Conservation (phyloP, 2,797 vertebrate species). For the Yasuhikotakia modesta region DNA sequence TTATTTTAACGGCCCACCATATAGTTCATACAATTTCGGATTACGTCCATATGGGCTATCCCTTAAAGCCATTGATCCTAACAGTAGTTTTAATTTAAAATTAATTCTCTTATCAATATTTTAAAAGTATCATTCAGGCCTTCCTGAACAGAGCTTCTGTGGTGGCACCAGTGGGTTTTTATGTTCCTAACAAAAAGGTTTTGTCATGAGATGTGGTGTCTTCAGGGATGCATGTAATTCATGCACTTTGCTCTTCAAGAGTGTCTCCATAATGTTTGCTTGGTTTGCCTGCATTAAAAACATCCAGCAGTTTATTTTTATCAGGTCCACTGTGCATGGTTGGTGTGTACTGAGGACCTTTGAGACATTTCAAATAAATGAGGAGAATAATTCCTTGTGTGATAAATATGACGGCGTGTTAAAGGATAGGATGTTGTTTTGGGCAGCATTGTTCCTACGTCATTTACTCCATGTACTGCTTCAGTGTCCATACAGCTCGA, state of each 20-base stretch:
- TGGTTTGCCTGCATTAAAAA: not conserved
- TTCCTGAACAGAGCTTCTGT: not conserved
- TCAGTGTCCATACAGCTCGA: conserved; percentile 4
- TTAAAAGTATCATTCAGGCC: conserved; percentile 22
- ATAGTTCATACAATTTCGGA: not conserved
- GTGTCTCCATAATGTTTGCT: conserved; percentile 24
- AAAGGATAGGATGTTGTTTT: conserved; percentile 42
- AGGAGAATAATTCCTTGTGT: not conserved
- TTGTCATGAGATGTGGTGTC: not conserved
- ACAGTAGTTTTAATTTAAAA: not conserved
- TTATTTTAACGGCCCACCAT: not conserved
- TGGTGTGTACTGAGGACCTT: conserved; percentile 11
- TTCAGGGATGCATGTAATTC: conserved; percentile 19
- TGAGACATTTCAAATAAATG: not conserved
- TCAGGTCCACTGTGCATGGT: conserved; percentile 7
- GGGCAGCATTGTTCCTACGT: conserved; percentile 34
- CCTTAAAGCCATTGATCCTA: not conserved
- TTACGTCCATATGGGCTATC: not conserved
- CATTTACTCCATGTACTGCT: conserved; percentile 37
- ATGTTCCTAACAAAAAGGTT: not conserved
- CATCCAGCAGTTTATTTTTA: conserved; percentile 16
- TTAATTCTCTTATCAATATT: not conserved
- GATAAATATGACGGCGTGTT: conserved; percentile 40
- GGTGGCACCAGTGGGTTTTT: not conserved
- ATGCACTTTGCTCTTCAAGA: conserved; percentile 35